These are phyloP conservation scores for Rutilus rutilus DNA, from an alignment of 2,113 vertebrate genomes.

Conservation along the genomic window DNA sequence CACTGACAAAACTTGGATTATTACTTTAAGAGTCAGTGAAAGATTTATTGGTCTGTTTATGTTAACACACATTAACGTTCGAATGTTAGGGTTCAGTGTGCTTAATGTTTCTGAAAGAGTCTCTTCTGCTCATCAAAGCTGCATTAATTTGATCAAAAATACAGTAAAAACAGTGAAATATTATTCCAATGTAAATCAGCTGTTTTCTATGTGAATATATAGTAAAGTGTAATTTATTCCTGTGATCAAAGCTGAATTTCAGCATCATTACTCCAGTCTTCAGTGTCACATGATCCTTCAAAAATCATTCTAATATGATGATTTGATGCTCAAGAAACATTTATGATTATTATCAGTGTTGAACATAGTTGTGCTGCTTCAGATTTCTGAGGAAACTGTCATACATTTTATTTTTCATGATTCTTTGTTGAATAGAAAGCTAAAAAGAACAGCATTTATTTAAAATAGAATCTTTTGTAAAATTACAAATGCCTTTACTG, in stretches of 20 bases:
- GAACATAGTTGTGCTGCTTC: neutral
- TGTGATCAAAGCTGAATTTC: neutral
- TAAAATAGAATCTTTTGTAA: neutral
- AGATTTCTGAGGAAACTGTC: neutral
- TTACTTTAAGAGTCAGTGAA: no score
- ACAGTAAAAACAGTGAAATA: neutral
- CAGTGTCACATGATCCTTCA: neutral
- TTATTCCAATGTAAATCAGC: neutral
- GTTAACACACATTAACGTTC: no score
- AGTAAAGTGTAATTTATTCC: neutral
- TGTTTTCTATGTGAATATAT: neutral
- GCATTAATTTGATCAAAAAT: neutral
- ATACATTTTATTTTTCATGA: neutral
- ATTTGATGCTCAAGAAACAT: neutral
- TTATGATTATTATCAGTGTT: neutral
- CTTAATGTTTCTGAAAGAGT: neutral
- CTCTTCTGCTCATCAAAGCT: neutral
- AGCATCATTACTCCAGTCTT: neutral
- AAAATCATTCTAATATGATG: neutral
- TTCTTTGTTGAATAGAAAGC: neutral
- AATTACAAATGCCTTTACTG: neutral
- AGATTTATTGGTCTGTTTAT: no score
- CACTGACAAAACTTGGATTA: no score
- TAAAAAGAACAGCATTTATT: neutral
- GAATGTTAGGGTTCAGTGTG: no score